Base-by-base conservation (phyloP, 2,113 vertebrate species). In the Thryonomys swinderianus region DNA sequence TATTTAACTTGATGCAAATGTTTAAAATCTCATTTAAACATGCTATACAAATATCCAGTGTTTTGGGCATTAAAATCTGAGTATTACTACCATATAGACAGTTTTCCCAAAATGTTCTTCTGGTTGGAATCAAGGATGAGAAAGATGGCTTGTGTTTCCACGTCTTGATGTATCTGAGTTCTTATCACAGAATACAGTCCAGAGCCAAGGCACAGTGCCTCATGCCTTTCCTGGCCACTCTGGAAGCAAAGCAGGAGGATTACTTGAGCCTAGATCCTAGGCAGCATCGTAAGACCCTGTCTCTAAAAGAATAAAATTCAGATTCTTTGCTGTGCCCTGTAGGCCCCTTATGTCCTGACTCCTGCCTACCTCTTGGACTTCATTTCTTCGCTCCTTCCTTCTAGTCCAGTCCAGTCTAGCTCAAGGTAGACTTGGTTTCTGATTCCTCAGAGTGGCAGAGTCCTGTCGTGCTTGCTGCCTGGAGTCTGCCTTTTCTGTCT, bases 31-130 rank as follows among this genome's bases (percentile, higher is more conserved):
- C 67, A 95, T 45, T 66, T 42, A 90, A 87, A 64, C 89, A 17
- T 2, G 32, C 37, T 61, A 88, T 51, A 96, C 85, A 97, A 93
- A 97, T 96, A 96, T 57, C 86, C 79, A 97, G 73, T 4, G 0
- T 95, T 93, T 96, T 74, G 96, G 92, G 97, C 95, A 96, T 97
- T 89, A 97, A 93, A 5, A 12, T 96, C 74, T 96, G 85, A 97
- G 45, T 62, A 93, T 79, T 34, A 59, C 84, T 85, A 71, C 79
- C 95, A 92, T 53, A 96, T 17, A n/a, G 42, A 42, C 92, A 81
- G 96, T 96, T 59, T 66, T 69, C 78, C 97, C n/a, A 90, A 7
- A 81, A 86, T 37, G 30, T 88, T 53, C 45, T 91, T 85, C 85
- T 40, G 37, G 69, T 73, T 92, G 57, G 25, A 27, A 45, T 48